A percentile compares a stretch with the other conserved stretches of the same genome.
These are phyloP conservation scores for Acanthopleura granulata DNA, from an alignment of 2,888 invertebrate species.

Conservation along the genomic window DNA sequence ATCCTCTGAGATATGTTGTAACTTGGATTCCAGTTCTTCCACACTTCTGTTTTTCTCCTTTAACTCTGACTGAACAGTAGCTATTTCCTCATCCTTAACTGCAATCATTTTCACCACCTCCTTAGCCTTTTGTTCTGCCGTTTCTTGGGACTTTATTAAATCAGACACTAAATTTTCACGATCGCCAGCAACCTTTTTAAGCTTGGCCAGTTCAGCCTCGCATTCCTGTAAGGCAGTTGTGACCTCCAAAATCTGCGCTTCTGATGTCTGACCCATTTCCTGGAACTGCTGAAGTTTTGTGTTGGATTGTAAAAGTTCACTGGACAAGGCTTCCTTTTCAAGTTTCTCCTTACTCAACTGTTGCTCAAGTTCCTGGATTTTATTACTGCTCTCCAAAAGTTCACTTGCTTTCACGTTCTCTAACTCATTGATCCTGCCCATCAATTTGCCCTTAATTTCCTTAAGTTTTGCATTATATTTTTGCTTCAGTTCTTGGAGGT, in stretches of 20 bases:
- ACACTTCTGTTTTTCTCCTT: not conserved
- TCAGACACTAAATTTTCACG: not conserved
- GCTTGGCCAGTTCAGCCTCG: not conserved
- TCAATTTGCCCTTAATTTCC: slow-evolving; percentile 32
- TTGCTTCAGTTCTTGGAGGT: slow-evolving; percentile 53
- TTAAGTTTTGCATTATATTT: slow-evolving; percentile 56
- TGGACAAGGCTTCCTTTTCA: slow-evolving; percentile 47
- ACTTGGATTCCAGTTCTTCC: slow-evolving; percentile 10
- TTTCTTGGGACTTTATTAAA: slow-evolving; percentile 14
- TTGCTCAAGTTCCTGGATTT: slow-evolving; percentile 34
- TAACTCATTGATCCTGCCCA: slow-evolving; percentile 26
- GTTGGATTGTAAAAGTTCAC: slow-evolving; percentile 51
- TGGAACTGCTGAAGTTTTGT: slow-evolving; percentile 42
- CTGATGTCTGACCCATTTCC: slow-evolving; percentile 25
- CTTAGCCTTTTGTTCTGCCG: not conserved
- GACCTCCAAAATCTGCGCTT: not conserved
- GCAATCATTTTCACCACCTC: not conserved
- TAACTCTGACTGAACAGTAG: not conserved
- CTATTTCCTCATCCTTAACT: not conserved
- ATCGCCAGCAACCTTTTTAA: not conserved
- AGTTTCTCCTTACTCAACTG: slow-evolving; percentile 35
- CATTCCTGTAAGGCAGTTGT: not conserved
- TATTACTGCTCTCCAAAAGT: slow-evolving; percentile 21
- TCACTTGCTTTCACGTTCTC: slow-evolving; percentile 32
- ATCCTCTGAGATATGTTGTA: not conserved